Evolutionary conservation across 2,113 vertebrate species (phyloP).

Genomic region (Paradisaea rubra): DNA sequence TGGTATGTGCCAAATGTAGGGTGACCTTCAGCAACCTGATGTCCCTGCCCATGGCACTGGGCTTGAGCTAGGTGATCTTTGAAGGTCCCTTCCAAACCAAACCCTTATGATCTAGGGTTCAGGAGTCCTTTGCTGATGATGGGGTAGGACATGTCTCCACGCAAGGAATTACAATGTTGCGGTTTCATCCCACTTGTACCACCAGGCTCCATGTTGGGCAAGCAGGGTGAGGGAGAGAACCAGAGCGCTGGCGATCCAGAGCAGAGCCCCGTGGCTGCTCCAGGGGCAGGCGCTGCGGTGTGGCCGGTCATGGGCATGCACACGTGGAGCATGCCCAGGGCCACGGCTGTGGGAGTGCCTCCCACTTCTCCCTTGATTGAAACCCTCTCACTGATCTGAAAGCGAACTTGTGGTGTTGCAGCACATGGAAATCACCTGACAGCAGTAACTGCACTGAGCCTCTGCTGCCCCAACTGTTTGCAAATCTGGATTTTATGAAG

Average conservation of each 20-base stretch:
- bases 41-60: neutral
- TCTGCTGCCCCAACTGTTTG: neutral
- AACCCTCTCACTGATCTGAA: neutral
- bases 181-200: neutral
- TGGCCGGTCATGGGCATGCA: fast-evolving
- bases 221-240: neutral
- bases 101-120: neutral
- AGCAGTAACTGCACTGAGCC: neutral
- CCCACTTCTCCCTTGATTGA: fast-evolving
- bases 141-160: neutral
- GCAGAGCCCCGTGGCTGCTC: neutral
- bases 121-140: neutral
- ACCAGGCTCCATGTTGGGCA: neutral
- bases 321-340: fast-evolving
- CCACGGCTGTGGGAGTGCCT: neutral
- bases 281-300: fast-evolving
- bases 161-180: neutral
- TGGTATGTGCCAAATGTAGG: neutral
- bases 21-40: neutral
- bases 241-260: fast-evolving
- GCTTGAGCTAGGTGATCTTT: neutral
- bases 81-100: neutral
- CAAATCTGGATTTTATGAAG: slow-evolving; percentile 18
- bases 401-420: neutral
- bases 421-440: fast-evolving